phyloP scores from a whole-genome alignment of 2,113 vertebrate species.

The Bolborhynchus lineola region DNA sequence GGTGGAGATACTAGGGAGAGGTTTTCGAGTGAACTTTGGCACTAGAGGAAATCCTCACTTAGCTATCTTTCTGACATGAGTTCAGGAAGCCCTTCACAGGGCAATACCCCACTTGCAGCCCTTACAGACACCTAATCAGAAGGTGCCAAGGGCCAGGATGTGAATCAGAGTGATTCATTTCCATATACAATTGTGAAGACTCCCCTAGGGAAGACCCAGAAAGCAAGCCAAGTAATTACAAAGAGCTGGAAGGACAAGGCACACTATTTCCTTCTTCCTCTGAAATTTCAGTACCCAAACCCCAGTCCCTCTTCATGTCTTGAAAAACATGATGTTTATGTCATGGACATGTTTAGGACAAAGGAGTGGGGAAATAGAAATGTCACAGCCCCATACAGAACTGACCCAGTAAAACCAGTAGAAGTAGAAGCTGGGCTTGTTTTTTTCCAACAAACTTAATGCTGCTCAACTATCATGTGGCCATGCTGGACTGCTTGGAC shows the following conservation, averaged over 20 bases:
- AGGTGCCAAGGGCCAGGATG: slow-evolving; percentile 12
- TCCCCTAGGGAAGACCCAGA: neutral
- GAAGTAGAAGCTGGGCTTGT: neutral
- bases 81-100: neutral
- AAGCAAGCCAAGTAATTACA: neutral
- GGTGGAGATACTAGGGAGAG: neutral
- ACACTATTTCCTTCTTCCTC: neutral
- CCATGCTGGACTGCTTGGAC: neutral
- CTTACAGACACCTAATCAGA: neutral
- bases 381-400: neutral
- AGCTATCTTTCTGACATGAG: neutral
- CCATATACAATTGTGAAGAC: neutral
- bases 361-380: neutral
- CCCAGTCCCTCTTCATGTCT: neutral
- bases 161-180: slow-evolving; percentile 45
- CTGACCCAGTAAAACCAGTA: neutral
- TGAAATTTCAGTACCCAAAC: neutral
- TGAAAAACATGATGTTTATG: too few species aligned
- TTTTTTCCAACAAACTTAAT: neutral
- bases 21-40: neutral
- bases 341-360: neutral
- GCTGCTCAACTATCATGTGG: neutral
- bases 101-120: neutral
- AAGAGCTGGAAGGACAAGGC: slow-evolving; percentile 6
- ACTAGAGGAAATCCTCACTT: neutral